A percentile compares a stretch with the other conserved stretches of the same genome.
Evolutionary conservation across 2,113 vertebrate species (phyloP).

Genomic region (Felis chaus): DNA sequence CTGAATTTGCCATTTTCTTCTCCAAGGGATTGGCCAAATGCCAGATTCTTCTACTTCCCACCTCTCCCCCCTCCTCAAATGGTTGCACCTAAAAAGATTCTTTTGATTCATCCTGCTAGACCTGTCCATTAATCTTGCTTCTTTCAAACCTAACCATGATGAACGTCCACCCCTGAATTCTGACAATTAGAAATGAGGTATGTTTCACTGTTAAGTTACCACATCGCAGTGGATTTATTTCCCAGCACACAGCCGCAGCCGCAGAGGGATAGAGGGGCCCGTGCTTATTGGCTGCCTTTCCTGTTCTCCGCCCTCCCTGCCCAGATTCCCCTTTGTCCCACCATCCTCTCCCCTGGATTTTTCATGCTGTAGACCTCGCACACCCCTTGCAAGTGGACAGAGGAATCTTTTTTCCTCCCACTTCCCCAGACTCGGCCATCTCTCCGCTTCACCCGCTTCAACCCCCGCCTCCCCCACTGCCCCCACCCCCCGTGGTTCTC

Average conservation of each 20-base stretch:
- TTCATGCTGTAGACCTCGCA: accelerated
- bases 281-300: background rate
- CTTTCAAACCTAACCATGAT: conserved; percentile 47
- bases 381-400: background rate
- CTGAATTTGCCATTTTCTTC: conserved; percentile 31
- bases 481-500: background rate
- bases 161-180: conserved; percentile 46
- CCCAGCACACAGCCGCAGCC: accelerated
- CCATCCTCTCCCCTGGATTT: background rate
- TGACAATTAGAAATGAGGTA: background rate
- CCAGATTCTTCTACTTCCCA: background rate
- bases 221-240: background rate
- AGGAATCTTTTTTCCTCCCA: background rate
- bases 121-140: conserved; percentile 62
- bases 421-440: background rate
- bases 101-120: conserved; percentile 40
- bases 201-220: background rate
- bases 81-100: conserved; percentile 40
- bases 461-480: background rate
- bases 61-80: background rate
- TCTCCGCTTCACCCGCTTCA: background rate
- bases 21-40: conserved; percentile 32
- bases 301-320: background rate
- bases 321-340: background rate
- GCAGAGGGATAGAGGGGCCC: background rate